Conservation (phyloP, 2,797 vertebrate genomes). For the Coranthus polyacanthus region DNA sequence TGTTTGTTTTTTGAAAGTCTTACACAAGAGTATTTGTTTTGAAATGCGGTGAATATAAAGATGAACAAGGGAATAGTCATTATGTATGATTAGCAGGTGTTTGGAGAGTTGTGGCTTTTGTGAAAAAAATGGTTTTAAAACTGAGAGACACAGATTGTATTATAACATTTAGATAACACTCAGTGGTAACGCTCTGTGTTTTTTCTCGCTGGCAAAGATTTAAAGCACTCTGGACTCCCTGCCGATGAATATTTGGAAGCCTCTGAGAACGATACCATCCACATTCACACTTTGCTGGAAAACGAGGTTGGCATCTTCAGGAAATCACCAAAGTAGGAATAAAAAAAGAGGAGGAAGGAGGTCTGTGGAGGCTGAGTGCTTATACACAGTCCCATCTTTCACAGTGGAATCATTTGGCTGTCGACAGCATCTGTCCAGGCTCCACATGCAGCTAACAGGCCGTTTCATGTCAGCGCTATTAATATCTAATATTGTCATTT, state of each 20-base stretch:
- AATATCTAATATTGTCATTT: too few species aligned
- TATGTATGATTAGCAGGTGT: conserved; percentile 31
- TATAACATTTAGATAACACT: conserved; percentile 22
- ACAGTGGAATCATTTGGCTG: neutral
- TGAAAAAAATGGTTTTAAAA: conserved; percentile 1
- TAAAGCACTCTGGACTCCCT: neutral
- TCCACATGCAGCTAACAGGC: neutral
- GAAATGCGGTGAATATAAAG: neutral
- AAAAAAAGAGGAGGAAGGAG: neutral
- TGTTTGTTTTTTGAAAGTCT: neutral
- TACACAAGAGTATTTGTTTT: neutral
- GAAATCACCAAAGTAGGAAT: neutral
- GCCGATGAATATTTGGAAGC: neutral
- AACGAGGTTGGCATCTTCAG: neutral
- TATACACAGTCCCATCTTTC: neutral
- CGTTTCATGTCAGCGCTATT: conserved; percentile 6
- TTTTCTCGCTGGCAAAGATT: conserved; percentile 5
- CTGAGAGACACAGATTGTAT: neutral
- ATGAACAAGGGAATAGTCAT: neutral
- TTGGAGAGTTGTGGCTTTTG: conserved; percentile 5
- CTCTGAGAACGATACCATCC: neutral
- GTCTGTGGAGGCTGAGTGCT: neutral
- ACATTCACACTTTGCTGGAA: neutral
- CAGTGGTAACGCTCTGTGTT: neutral
- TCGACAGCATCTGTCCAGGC: neutral